Base-by-base conservation (phyloP, 2,888 invertebrate genomes). In the Dione juno region DNA sequence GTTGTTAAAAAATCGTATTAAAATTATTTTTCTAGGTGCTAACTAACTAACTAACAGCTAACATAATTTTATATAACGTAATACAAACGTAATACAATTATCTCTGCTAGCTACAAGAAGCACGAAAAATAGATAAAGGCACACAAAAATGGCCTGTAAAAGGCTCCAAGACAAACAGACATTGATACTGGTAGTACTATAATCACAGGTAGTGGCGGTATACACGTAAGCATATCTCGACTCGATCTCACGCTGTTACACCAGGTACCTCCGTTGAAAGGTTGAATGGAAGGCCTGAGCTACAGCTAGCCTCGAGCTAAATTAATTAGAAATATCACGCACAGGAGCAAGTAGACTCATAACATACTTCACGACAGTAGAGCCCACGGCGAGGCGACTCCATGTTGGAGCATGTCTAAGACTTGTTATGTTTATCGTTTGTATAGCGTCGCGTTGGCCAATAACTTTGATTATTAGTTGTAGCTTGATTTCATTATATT, bases 301-400 rank as follows among this genome's bases (percentile, higher is more conserved):
- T 70, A 75, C 67, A 67, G 64, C 72, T 74, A 73, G 85, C 88
- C 83, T 70, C 78, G 65, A 82, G 87, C 84, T 37, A 83, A 84
- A 85, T 82, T 84, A 84, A 86, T 87, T 84, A 86, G 80, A 75
- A 75, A 73, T 76, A 82, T 82, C 84, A 84, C 84, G 84, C 85
- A 84, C 81, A 70, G 75, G 77, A 73, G 78, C 80, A 76, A 68
- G 76, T 75, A 77, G 78, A 76, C 81, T 82, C 83, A 83, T 83
- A 83, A 80, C 81, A 82, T 84, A 82, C 80, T 80, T 83, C 76
- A 82, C 74, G 53, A 45, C 66, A 61, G 43, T 28, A 64, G 58
- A 66, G 72, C 72, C 70, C 14, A 63, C 54, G 72, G 72, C 67
- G 14, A 66, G 28, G n/a, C 63, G 69, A 37, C 68, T 53, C 37